phyloP scores from a whole-genome alignment of 2,797 vertebrate species.

The Oreochromis grahami region DNA sequence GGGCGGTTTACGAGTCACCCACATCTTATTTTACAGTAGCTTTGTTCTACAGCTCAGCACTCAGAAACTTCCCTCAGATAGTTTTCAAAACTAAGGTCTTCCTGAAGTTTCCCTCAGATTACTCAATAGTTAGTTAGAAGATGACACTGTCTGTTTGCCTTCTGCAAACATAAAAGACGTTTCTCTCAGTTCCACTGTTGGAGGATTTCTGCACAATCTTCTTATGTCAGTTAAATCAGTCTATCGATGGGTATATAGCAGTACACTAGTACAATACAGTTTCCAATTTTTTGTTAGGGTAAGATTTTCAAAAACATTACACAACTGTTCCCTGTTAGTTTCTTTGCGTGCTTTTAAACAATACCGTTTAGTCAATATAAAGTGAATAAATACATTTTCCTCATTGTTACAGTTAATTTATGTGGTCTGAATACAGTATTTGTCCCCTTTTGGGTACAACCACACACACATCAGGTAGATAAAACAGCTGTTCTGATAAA shows the following conservation, averaged over 20 bases:
- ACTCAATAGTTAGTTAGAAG: neutral
- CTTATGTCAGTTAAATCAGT: neutral
- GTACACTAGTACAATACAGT: neutral
- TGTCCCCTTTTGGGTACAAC: neutral
- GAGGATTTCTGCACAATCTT: neutral
- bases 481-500: neutral
- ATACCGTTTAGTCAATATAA: neutral
- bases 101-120: neutral
- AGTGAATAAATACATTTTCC: neutral
- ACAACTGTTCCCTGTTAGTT: neutral
- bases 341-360: neutral
- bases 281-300: neutral
- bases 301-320: neutral
- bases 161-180: neutral
- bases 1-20: neutral
- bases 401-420: neutral
- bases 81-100: neutral
- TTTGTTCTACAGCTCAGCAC: slow-evolving; percentile 38
- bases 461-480: neutral
- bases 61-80: slow-evolving; percentile 3
- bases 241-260: neutral
- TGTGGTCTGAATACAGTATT: neutral
- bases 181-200: neutral
- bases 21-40: slow-evolving; percentile 33
- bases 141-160: neutral